Base-by-base conservation (phyloP, 2,888 invertebrate species). In the Napeogenes sylphis region DNA sequence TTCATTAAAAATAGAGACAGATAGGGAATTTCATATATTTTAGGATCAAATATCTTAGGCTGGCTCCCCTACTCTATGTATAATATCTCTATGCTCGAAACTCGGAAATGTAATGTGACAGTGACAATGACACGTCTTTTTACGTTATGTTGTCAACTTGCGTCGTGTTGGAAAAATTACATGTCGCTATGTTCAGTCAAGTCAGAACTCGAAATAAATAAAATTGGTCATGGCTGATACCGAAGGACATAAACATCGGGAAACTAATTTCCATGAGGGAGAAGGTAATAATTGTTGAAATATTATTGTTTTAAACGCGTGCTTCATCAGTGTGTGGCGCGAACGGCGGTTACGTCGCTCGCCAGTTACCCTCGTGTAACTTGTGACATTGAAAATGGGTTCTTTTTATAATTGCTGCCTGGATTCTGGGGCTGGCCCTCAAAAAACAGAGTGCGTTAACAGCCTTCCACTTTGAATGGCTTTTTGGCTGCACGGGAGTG, bases 341-440 rank as follows among this genome's bases (percentile, higher is more conserved):
- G 78, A 76, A 73, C 74, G 78, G 75, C 81, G 81, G 78, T 77
- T 76, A 78, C 77, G 78, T 81, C 74, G 79, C 74, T 70, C 74
- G 76, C 76, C 75, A 78, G 73, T 74, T 77, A 80, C 83, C 88
- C 87, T 88, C 90, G 87, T 88, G 89, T 85, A 84, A 77, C 84
- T 83, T 84, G 86, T 89, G 90, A 90, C 90, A 90, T 90, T 90
- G 90, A 88, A 89, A 65, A 82, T 85, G 85, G 87, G 87, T 87
- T 89, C 88, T 90, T 90, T 89, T 90, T 89, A 87, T 88, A 89
- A 84, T 88, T 88, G 86, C 87, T 90, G 89, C 85, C 83, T 88
- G 88, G 87, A 88, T 85, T 82, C 77, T 84, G 84, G 83, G 85
- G 88, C 83, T 83, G 83, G 79, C 76, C 76, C 75, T 80, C 80